These are phyloP conservation scores for Hystrix brachyura DNA, from an alignment of 2,113 vertebrate genomes.

Conservation along the genomic window DNA sequence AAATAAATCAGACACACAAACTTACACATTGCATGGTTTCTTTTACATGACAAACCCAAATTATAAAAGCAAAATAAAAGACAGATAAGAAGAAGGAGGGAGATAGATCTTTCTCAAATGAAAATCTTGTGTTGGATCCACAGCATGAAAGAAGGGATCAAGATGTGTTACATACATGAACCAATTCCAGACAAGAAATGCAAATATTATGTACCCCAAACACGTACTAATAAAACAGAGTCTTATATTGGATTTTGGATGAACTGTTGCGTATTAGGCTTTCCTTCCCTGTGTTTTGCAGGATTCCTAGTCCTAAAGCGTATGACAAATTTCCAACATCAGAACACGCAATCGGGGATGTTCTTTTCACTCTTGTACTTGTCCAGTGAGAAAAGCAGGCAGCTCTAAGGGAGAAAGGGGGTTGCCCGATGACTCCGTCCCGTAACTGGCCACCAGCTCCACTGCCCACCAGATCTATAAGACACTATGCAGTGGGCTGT, in stretches of 20 bases:
- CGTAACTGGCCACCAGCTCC: neutral
- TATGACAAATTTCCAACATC: neutral
- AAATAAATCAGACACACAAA: too few species aligned
- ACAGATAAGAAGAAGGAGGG: too few species aligned
- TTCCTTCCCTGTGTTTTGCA: slow-evolving; percentile 2
- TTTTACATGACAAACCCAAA: too few species aligned
- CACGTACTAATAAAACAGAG: too few species aligned
- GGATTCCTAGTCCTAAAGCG: neutral
- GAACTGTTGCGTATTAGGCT: neutral
- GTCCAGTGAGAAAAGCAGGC: slow-evolving; percentile 11
- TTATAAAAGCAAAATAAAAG: too few species aligned
- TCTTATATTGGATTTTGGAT: neutral
- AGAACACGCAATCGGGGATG: neutral
- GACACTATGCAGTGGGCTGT: neutral
- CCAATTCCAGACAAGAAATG: too few species aligned
- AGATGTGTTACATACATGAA: too few species aligned
- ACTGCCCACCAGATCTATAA: neutral
- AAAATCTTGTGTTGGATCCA: too few species aligned
- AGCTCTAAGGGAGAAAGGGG: neutral
- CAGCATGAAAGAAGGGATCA: too few species aligned
- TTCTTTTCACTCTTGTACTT: neutral
- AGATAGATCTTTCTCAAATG: too few species aligned
- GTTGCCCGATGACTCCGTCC: neutral
- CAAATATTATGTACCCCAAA: too few species aligned
- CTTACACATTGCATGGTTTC: too few species aligned